A percentile compares a stretch with the other conserved stretches of the same genome.
These are phyloP conservation scores for Platyscapa corneri DNA, from an alignment of 1,140 invertebrate genomes.

Conservation along the genomic window DNA sequence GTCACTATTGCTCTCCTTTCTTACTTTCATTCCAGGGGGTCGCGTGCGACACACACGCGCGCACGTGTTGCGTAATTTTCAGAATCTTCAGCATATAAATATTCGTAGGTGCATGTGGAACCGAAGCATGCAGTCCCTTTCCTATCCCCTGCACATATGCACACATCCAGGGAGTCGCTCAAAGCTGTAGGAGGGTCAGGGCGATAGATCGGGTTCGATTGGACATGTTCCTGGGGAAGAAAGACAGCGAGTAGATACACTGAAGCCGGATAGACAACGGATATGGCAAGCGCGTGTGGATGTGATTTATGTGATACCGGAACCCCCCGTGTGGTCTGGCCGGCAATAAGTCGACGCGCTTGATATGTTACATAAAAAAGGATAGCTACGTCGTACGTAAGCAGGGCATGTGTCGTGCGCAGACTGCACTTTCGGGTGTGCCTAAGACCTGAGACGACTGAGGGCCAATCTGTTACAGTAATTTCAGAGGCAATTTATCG, in stretches of 20 bases:
- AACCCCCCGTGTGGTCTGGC: slow-evolving; percentile 56
- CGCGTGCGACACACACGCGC: slow-evolving; percentile 31
- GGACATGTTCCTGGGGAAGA: background rate
- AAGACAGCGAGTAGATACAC: slow-evolving; percentile 54
- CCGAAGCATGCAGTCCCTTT: slow-evolving; percentile 13
- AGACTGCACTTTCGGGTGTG: background rate
- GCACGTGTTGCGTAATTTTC: slow-evolving; percentile 60
- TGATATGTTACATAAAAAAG: background rate
- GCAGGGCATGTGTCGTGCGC: background rate
- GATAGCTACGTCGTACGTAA: too few species aligned
- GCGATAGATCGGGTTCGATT: slow-evolving; percentile 33
- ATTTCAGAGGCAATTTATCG: background rate
- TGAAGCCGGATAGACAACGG: slow-evolving; percentile 65
- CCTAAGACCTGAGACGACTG: background rate
- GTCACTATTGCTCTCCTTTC: background rate
- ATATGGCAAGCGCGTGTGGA: slow-evolving; percentile 62
- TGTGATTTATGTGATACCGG: slow-evolving; percentile 70
- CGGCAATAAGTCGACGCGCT: background rate
- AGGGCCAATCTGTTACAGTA: background rate
- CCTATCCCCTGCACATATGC: background rate
- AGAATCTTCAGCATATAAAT: slow-evolving; percentile 40
- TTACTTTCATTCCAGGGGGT: slow-evolving; percentile 3
- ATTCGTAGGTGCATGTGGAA: background rate
- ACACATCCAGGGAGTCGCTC: slow-evolving; percentile 46
- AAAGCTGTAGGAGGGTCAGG: slow-evolving; percentile 18